phyloP scores from a whole-genome alignment of 2,113 vertebrate genomes.

The Nematolebias whitei region DNA sequence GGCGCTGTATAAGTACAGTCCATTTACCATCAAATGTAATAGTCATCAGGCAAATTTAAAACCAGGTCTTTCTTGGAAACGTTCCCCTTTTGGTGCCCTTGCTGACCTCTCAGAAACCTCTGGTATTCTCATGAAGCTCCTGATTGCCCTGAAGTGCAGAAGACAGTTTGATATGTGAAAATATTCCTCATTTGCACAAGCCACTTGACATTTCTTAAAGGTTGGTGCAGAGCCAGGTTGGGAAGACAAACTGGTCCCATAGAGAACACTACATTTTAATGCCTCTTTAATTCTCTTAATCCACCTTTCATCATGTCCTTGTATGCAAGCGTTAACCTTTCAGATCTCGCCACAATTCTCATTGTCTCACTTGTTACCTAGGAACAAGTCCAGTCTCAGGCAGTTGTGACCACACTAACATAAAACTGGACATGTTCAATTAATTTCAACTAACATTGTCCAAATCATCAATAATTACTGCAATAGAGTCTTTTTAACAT shows the following conservation, averaged over 20 bases:
- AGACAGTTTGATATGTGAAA: slow-evolving; percentile 34
- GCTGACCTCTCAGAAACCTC: slow-evolving; percentile 56
- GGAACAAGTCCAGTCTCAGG: background rate
- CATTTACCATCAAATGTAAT: no score
- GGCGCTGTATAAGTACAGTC: no score
- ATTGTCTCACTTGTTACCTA: background rate
- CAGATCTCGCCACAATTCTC: background rate
- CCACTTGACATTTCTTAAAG: slow-evolving; percentile 73
- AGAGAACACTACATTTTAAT: slow-evolving; percentile 27
- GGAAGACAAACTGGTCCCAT: slow-evolving; percentile 48
- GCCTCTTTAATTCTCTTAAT: slow-evolving; percentile 19
- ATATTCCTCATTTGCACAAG: slow-evolving; percentile 60
- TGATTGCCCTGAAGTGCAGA: slow-evolving; percentile 39
- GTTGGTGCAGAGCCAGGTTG: slow-evolving; percentile 50
- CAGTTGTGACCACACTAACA: background rate
- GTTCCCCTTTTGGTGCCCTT: slow-evolving; percentile 10
- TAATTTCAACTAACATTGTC: no score
- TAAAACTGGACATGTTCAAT: background rate
- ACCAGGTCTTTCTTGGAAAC: slow-evolving; percentile 15
- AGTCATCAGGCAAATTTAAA: slow-evolving; percentile 34
- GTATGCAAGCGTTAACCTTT: slow-evolving; percentile 13
- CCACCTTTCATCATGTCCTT: slow-evolving; percentile 7
- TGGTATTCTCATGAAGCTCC: slow-evolving; percentile 51
- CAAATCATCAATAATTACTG: no score
- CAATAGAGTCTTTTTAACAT: no score